Evolutionary conservation across 2,797 vertebrate species (phyloP).

Genomic region (Lacerta agilis): DNA sequence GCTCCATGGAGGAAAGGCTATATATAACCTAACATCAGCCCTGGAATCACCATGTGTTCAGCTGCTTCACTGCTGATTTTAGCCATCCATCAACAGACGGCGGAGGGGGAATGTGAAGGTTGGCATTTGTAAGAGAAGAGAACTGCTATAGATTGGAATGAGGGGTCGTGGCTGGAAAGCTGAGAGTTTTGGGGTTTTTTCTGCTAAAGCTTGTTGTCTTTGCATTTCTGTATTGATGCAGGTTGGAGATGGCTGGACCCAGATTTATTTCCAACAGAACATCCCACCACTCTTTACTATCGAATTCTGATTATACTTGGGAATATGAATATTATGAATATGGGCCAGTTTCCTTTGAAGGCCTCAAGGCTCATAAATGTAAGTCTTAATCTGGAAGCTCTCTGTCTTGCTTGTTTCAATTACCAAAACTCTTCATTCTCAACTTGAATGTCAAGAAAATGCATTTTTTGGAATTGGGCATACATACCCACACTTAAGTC

Average conservation of each 20-base stretch:
- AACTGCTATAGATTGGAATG: neutral
- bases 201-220: neutral
- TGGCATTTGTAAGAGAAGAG: fast-evolving
- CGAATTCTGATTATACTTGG: conserved; percentile 89
- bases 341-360: conserved; percentile 92
- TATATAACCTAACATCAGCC: neutral
- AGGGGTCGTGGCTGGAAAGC: neutral
- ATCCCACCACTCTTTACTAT: conserved; percentile 66
- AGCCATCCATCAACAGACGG: neutral
- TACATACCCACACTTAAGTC: neutral
- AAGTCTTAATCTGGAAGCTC: conserved; percentile 66
- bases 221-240: conserved; percentile 56
- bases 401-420: neutral
- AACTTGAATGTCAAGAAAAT: neutral
- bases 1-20: neutral
- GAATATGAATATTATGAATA: conserved; percentile 95
- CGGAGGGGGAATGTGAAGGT: neutral
- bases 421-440: neutral
- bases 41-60: neutral
- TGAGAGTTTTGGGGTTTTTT: neutral
- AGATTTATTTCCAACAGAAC: conserved; percentile 77
- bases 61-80: neutral
- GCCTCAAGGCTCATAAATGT: conserved; percentile 93
- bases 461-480: neutral
- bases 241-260: conserved; percentile 75